phyloP scores from a whole-genome alignment of 2,113 vertebrate species.

The Chroicocephalus ridibundus region DNA sequence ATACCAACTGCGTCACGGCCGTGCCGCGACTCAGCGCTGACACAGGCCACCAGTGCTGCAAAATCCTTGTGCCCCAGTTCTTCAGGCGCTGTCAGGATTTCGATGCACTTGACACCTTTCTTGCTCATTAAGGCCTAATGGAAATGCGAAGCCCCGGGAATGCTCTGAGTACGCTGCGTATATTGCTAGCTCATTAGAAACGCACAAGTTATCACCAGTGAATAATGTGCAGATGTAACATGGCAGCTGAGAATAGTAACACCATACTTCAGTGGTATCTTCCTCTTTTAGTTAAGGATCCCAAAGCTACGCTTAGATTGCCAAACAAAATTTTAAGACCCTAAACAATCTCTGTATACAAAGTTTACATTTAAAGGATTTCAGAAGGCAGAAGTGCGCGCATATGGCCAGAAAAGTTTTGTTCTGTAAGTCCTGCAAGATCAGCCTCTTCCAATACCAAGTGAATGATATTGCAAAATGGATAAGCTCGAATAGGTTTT shows the following conservation, averaged over 20 bases:
- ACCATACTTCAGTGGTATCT: background rate
- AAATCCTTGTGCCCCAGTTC: background rate
- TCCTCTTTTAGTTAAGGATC: background rate
- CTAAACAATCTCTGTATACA: background rate
- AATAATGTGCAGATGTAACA: background rate
- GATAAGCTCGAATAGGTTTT: background rate
- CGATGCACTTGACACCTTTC: background rate
- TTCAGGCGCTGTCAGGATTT: background rate
- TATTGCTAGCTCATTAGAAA: background rate
- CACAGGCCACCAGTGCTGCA: background rate
- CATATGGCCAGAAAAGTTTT: background rate
- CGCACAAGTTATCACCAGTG: background rate
- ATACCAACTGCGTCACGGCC: accelerated
- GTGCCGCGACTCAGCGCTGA: background rate
- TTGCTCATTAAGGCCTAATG: background rate
- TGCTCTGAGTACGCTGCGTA: accelerated
- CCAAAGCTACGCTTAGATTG: background rate
- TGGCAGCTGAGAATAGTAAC: background rate
- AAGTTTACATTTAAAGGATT: background rate
- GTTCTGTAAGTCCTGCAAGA: background rate
- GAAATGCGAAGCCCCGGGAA: background rate
- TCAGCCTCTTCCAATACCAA: background rate
- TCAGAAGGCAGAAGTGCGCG: background rate
- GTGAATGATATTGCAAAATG: background rate
- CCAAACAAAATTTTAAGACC: background rate